These are phyloP conservation scores for Conus canariensis DNA, from an alignment of 2,888 invertebrate species.

Conservation along the genomic window DNA sequence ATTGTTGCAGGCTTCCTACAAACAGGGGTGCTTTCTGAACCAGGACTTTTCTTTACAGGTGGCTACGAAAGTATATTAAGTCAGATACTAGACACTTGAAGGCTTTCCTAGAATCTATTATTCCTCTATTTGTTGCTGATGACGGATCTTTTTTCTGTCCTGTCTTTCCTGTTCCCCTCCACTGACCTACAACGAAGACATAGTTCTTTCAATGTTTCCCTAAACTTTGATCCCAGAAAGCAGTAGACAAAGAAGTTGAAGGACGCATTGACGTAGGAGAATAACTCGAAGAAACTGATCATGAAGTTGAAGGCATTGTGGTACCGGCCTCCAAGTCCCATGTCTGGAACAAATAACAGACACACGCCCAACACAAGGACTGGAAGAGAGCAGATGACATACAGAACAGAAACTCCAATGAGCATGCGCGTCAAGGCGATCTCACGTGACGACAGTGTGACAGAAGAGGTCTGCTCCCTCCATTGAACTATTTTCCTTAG, in stretches of 20 bases:
- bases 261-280: slow-evolving; percentile 27
- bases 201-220: not conserved
- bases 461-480: slow-evolving; percentile 20
- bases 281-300: not conserved
- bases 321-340: slow-evolving; percentile 25
- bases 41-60: no score
- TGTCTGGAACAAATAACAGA: not conserved
- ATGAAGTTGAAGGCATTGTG: slow-evolving; percentile 23
- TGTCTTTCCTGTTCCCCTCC: slow-evolving; percentile 14
- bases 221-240: slow-evolving; percentile 24
- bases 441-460: not conserved
- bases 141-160: not conserved
- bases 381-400: slow-evolving; percentile 16
- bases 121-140: not conserved
- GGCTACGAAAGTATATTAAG: no score
- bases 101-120: not conserved
- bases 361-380: not conserved
- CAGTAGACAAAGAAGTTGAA: slow-evolving; percentile 38
- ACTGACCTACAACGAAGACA: no score
- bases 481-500: slow-evolving; percentile 23
- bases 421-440: slow-evolving; percentile 34
- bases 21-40: no score
- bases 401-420: slow-evolving; percentile 15
- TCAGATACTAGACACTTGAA: no score
- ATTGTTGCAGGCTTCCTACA: no score